Base-by-base conservation (phyloP, 2,113 vertebrate genomes). In the Paramormyrops kingsleyae region DNA sequence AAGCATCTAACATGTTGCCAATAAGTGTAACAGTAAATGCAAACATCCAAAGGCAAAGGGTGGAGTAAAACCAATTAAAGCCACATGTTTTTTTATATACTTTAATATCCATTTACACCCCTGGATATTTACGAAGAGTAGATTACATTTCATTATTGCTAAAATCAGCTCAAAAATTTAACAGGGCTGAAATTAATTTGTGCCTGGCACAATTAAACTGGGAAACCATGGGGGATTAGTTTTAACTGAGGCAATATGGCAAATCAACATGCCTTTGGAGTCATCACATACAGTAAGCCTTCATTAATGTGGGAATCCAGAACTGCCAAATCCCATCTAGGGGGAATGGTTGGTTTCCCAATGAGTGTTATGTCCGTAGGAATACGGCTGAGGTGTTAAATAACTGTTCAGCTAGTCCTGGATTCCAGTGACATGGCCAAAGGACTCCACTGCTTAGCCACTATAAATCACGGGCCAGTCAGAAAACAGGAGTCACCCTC, bases 181-280 rank as follows among this genome's bases (percentile, higher is more conserved):
- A 52, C 85, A 15, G 17, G 13, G 27, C 47, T 87, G 85, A 87
- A 53, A 52, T 87, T n/a, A 87, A 53, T 87, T 86, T 86, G 83
- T 87, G 50, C 21, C 85, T 53, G 85, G 24, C 49, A 87, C 85
- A 87, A 47, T 39, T 56, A 35, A 35, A 87, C 85, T 39, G 85
- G 47, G 8, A 87, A 53, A 27, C 50, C 85, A 7, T 27, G n/a
- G 85, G 85, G 85, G 27, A 87, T 52, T 50, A 9, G 83, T 50
- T 17, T 31, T 87, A 53, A 87, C 49, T 87, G 50, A 87, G 46
- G 44, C n/a, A 46, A 49, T 46, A 85, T 47, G 44, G 24, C 44
- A 49, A 47, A 86, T 27, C 44, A 86, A 86, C 21, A 86, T 47
- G 83, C 24, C 83, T 86, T 86, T 44, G 44, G 47, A 46, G n/a